These are phyloP conservation scores for Macrostomum lignano DNA, from an alignment of 1,140 invertebrate genomes.

Conservation along the genomic window DNA sequence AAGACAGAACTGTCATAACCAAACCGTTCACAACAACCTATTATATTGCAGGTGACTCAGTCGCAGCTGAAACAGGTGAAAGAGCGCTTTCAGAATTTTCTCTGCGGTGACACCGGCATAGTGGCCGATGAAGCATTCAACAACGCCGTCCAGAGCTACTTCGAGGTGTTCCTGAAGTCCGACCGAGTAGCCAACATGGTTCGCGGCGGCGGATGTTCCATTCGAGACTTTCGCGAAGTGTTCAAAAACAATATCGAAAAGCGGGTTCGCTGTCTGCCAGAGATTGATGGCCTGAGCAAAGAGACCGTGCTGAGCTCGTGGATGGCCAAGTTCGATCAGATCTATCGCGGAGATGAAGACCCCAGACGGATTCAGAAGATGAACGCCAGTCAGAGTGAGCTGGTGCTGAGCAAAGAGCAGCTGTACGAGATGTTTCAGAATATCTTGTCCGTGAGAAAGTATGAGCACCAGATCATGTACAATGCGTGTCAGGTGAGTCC, in stretches of 20 bases:
- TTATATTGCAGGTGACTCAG: conserved; percentile 72
- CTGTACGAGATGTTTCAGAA: conserved; percentile 99
- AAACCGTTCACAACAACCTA: too few species aligned
- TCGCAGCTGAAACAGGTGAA: conserved; percentile 78
- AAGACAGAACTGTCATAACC: too few species aligned
- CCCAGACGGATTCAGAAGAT: conserved; percentile 24
- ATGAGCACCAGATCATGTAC: conserved; percentile 93
- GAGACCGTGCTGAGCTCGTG: conserved; percentile 91
- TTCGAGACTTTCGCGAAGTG: conserved; percentile 89
- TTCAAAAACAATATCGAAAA: conserved; percentile 91
- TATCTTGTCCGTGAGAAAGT: conserved; percentile 88
- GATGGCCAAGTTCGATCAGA: conserved; percentile 97
- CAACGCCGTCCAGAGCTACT: conserved; percentile 86
- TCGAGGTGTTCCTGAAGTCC: conserved; percentile 67
- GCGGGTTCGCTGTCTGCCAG: conserved; percentile 71
- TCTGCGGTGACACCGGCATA: conserved; percentile 54
- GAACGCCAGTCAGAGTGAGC: conserved; percentile 21
- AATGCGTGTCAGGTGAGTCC: conserved; percentile 80
- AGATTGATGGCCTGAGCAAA: conserved; percentile 95
- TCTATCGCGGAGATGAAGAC: conserved; percentile 51
- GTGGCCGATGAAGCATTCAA: conserved; percentile 94
- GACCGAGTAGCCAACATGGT: conserved; percentile 82
- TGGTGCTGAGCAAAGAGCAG: conserved; percentile 40
- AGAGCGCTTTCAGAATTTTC: conserved; percentile 56
- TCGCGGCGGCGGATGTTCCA: conserved; percentile 73